These are phyloP conservation scores for Pangasianodon gigas DNA, from an alignment of 2,113 vertebrate genomes.

Conservation along the genomic window DNA sequence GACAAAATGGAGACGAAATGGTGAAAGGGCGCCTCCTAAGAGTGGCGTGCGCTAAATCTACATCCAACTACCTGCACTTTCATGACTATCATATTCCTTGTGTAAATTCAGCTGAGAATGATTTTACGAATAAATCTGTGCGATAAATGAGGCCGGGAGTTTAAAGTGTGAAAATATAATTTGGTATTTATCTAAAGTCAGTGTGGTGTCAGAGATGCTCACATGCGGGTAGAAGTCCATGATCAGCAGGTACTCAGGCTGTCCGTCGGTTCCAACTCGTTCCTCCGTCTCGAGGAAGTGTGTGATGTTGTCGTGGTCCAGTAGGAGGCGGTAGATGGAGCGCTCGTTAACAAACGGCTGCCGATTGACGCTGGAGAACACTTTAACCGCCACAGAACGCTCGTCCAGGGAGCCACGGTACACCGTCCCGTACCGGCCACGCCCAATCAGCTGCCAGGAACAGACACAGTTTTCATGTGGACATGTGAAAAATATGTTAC, in stretches of 20 bases:
- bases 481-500: not conserved
- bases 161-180: not conserved
- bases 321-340: constrained; percentile 85
- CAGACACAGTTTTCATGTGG: not conserved
- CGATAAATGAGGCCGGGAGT: not conserved
- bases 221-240: constrained; percentile 94
- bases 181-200: not conserved
- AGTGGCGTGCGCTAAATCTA: not conserved
- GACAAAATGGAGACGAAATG: not conserved
- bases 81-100: not conserved
- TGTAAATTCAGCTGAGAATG: not conserved
- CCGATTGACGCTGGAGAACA: constrained; percentile 86
- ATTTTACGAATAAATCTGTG: not conserved
- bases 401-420: constrained; percentile 89
- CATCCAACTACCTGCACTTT: too few relatives aligned
- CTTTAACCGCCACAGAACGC: constrained; percentile 89
- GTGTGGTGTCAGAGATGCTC: constrained; percentile 63
- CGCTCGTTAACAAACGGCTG: constrained; percentile 90
- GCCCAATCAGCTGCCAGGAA: constrained; percentile 84
- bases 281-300: constrained; percentile 87
- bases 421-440: constrained; percentile 88
- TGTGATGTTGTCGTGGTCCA: constrained; percentile 88
- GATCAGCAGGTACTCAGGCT: constrained; percentile 87
- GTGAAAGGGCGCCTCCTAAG: not conserved
- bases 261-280: constrained; percentile 79